phyloP scores from a whole-genome alignment of 2,888 invertebrate species.

The Vanessa cardui region DNA sequence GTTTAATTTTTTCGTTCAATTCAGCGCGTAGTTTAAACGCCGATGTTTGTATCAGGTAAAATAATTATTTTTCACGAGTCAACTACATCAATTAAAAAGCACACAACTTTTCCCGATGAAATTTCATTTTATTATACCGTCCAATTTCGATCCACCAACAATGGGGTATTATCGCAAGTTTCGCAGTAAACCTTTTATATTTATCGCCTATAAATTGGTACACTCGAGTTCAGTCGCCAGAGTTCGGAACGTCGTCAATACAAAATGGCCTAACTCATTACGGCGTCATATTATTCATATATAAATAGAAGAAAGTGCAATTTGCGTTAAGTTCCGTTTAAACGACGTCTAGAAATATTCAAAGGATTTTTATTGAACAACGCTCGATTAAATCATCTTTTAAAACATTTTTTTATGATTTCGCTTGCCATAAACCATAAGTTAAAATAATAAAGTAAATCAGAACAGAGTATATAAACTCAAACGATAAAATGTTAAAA shows the following conservation, averaged over 20 bases:
- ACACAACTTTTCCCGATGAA: constrained; percentile 5
- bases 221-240: constrained; percentile 37
- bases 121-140: constrained; percentile 22
- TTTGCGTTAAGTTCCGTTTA: constrained; percentile 34
- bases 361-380: constrained; percentile 18
- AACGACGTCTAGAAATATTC: constrained; percentile 28
- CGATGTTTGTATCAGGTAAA: too few species aligned
- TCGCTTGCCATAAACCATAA: neutral
- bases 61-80: too few species aligned
- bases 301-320: constrained; percentile 33
- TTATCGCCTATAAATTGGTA: constrained; percentile 51
- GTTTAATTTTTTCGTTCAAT: too few species aligned
- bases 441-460: neutral
- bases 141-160: constrained; percentile 24
- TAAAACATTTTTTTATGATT: neutral
- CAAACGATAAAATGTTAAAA: too few species aligned
- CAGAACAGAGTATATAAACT: too few species aligned
- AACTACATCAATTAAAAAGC: neutral
- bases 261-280: constrained; percentile 33
- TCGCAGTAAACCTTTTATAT: constrained; percentile 45
- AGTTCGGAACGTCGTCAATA: constrained; percentile 27
- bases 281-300: constrained; percentile 29
- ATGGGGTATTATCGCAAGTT: constrained; percentile 34
- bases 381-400: constrained; percentile 9
- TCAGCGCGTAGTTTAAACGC: too few species aligned